These are phyloP conservation scores for Tetranychus piercei DNA, from an alignment of 2,888 invertebrate genomes.

Conservation along the genomic window DNA sequence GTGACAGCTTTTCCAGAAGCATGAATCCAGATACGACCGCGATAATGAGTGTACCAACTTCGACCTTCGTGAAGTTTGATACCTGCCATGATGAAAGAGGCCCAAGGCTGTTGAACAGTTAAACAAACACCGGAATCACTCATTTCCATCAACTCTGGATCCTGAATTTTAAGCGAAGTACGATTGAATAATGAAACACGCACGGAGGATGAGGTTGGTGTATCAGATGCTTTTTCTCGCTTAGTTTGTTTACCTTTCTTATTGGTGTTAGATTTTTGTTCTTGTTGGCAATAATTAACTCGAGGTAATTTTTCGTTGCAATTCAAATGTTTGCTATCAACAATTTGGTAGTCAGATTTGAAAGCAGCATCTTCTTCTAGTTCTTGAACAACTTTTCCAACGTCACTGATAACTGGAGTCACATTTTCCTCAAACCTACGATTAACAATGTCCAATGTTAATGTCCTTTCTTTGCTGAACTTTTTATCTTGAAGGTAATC, in stretches of 20 bases:
- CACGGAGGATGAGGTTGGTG: neutral
- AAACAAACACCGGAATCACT: constrained; percentile 67
- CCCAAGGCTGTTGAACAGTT: constrained; percentile 66
- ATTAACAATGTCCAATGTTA: constrained; percentile 59
- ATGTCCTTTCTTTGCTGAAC: constrained; percentile 48
- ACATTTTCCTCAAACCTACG: constrained; percentile 26
- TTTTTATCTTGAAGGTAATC: constrained; percentile 49
- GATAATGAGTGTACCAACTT: constrained; percentile 73
- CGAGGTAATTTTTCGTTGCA: neutral
- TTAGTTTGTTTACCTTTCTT: neutral
- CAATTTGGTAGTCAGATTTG: constrained; percentile 15
- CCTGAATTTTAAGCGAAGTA: constrained; percentile 40
- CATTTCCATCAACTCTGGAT: constrained; percentile 58
- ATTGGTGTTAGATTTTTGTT: neutral
- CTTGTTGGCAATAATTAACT: neutral
- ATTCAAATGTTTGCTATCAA: constrained; percentile 2
- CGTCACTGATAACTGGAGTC: constrained; percentile 32
- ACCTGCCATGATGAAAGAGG: constrained; percentile 70
- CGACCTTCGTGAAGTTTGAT: constrained; percentile 84
- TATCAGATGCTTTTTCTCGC: neutral
- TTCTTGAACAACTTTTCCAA: constrained; percentile 33
- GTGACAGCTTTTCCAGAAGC: constrained; percentile 58
- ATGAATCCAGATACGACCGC: constrained; percentile 87
- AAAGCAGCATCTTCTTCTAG: constrained; percentile 19
- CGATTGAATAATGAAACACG: neutral